Base-by-base conservation (phyloP, 37 sponge, comb jelly and placozoan genomes). In the Spongia lamella region DNA sequence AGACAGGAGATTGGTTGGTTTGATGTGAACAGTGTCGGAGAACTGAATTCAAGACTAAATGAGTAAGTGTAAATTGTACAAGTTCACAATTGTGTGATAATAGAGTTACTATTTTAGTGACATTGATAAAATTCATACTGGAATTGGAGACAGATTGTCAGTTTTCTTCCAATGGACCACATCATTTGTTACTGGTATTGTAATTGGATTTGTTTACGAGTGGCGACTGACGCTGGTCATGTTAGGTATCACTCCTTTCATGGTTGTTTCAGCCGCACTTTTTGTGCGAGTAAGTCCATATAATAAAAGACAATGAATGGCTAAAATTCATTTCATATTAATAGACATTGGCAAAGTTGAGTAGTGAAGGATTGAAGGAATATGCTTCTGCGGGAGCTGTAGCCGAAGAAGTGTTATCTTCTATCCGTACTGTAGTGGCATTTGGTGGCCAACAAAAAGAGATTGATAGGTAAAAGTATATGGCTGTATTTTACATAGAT, bases 381-480 rank as follows among this genome's bases (percentile, higher is more conserved):
- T 25, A 34, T 72, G 73, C 38, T n/a, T 26, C 25, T 75, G 76
- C 17, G 13, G 30, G 62, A 26, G 87, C 77, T 13, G 76, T 96
- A 29, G 93, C 96, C 22, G 93, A 92, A 54, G 96, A 96, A 57
- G 93, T 96, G 0, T 60, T 96, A 24, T 85, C 94, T 19, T 84
- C 96, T 47, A 89, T 96, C 37, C 64, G 90, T 38, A 96, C 96
- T 20, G 96, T 96, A 13, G 74, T 80, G 22, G 82, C 96, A 14
- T 96, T 96, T 78, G 96, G 96, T 3, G 93, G 93, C 20, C 86
- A 96, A 37, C 3, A 57, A 25, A 52, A 32, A 16, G 47, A 66
- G 37, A 68, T 69, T 33, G 21, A 43, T 72, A 38, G 30, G 35
- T 40, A 25, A 50, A 39, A 37, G 53, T 79, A 58, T 55, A 60